Percentiles rank a stretch among this genome's conserved stretches.
Evolutionary conservation across 2,113 vertebrate species (phyloP).

Genomic region (Cercopithecus mona): DNA sequence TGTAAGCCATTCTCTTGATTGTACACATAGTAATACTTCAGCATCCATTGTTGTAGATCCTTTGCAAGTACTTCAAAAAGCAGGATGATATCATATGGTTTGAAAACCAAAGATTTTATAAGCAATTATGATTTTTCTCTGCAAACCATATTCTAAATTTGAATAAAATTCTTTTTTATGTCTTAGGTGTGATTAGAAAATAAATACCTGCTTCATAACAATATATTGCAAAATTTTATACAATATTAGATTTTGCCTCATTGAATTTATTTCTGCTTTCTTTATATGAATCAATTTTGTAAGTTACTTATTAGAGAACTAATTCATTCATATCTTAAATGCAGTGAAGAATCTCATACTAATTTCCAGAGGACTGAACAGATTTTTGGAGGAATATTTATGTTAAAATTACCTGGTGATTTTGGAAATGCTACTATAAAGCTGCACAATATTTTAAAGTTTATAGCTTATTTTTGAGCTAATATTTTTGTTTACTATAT

Average conservation of each 20-base stretch:
- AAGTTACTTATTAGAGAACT: not conserved
- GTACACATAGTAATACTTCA: not conserved
- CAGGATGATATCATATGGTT: not conserved
- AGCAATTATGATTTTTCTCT: not conserved
- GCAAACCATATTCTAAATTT: not conserved
- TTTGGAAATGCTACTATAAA: not conserved
- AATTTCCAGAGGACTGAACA: not conserved
- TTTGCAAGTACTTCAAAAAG: not conserved
- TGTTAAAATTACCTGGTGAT: not conserved
- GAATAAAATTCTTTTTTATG: not conserved
- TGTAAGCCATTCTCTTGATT: not conserved
- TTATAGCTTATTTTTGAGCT: not conserved
- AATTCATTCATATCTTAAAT: not conserved
- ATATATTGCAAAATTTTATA: not conserved
- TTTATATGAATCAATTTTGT: not conserved
- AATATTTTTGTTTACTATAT: slow-evolving; percentile 7
- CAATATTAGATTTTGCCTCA: not conserved
- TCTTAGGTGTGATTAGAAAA: slow-evolving; percentile 2
- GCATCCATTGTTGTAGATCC: not conserved
- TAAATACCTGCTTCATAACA: not conserved
- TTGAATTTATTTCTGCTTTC: slow-evolving; percentile 9
- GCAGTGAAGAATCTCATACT: not conserved
- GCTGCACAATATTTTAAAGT: not conserved
- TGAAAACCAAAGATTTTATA: not conserved
- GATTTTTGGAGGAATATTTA: not conserved